Evolutionary conservation across 2,113 vertebrate genomes (phyloP), one percentile per base, ranked within the genome.

Genomic region (Phoxinus phoxinus): DNA sequence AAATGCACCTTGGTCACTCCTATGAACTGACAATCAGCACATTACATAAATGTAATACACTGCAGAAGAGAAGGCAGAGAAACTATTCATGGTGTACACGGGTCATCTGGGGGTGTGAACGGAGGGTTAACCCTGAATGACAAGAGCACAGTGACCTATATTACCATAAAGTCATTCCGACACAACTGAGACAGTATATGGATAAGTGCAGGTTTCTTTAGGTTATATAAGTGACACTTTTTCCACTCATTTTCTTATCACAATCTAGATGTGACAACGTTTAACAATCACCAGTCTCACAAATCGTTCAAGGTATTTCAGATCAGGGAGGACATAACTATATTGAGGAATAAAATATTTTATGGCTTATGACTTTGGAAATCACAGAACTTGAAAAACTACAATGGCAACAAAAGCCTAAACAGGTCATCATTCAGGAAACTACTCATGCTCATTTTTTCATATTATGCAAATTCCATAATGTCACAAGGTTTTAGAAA

Each of bases 41-140:
- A 41, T 85, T 80, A 48, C 25, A 72, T 80, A 72, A 85, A 10
- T 59, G 56, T 30, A 44, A 74, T 61, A 75, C 44, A 75, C n/a
- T 51, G 44, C 19, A 46, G 10, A 61, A 74, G 9, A 61, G 7
- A 75, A 51, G 2, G 75, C 17, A n/a, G 11, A 63, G 1, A 15
- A 44, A 74, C 6, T 13, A 9, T 23, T 8, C 8, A 37, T 48
- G 12, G 10, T 84, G 76, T 85, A 63, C 56, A 89, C 84, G 83
- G 78, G 85, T 90, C 84, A 88, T 46, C 10, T 13, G 83, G 69
- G 58, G 69, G 21, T 81, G 80, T 35, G 61, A 82, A 35, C 30
- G 37, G 19, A 53, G 81, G 5, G 25, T 6, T 41, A 58, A 83
- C 65, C 48, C 11, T 44, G 46, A 4, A 25, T 12, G 21, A 13